Conservation (phyloP, 2,888 invertebrate genomes). For the Abrostola triplasia region DNA sequence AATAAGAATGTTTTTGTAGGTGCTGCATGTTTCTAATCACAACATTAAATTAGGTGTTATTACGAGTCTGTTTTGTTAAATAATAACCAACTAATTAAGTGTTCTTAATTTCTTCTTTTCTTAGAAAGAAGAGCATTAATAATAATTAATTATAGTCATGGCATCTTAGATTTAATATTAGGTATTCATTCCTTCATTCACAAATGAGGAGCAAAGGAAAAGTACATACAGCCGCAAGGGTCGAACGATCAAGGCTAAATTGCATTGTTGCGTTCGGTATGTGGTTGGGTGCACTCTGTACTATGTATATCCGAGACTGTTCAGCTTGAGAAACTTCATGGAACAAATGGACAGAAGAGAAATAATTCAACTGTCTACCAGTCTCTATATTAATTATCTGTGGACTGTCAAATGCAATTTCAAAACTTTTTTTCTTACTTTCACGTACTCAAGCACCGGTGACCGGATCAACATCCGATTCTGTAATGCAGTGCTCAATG, state of each 20-base stretch:
- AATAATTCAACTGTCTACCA: neutral
- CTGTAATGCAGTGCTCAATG: neutral
- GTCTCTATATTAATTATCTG: neutral
- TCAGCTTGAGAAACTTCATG: too few species aligned
- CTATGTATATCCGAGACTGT: too few species aligned
- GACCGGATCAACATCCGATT: neutral
- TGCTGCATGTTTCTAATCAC: conserved; percentile 23
- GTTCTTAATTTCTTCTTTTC: neutral
- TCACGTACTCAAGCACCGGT: neutral
- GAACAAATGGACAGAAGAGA: too few species aligned
- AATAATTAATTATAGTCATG: too few species aligned
- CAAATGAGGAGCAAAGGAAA: too few species aligned
- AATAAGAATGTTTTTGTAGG: conserved; percentile 35
- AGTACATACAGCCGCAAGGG: too few species aligned
- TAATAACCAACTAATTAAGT: neutral
- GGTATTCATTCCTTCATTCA: too few species aligned
- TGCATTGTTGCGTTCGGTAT: too few species aligned
- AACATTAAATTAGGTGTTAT: neutral
- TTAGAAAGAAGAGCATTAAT: too few species aligned
- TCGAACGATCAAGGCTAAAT: too few species aligned
- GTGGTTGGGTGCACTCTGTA: too few species aligned
- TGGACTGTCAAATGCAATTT: neutral
- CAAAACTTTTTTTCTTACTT: conserved; percentile 2
- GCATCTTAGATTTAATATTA: too few species aligned
- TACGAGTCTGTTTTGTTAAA: conserved; percentile 2